Evolutionary conservation across 2,113 vertebrate genomes (phyloP), one percentile per base, ranked within the genome.

Genomic region (Picathartes gymnocephalus): DNA sequence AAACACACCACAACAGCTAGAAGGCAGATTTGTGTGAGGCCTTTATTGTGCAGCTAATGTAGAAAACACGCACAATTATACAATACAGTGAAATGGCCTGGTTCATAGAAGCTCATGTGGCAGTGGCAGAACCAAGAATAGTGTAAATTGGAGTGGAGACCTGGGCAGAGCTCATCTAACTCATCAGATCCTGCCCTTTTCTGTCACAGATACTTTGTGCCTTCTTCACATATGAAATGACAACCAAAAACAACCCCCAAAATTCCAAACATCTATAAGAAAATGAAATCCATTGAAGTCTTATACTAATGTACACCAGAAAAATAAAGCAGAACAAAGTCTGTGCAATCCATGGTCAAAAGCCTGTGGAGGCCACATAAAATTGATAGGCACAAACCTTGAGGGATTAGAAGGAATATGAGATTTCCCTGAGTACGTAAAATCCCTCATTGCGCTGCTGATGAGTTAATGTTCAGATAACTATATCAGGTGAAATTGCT

Each of bases 401-500:
- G 65, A 57, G 78, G 42, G 81, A 91, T 48, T 76, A 0, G 0
- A 85, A 90, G 23, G 31, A 60, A 40, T n/a, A 48, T 20, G 60
- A 81, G 80, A 61, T 85, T 92, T 95, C 60, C 64, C 42, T 7
- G 7, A 86, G 47, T 51, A 56, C 2, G 2, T 64, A 80, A 86
- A 91, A 86, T 58, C 64, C 39, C 54, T 88, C 64, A 40, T 22
- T 86, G 48, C 4, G 0, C 35, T 77, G 64, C 64, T 78, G 87
- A 96, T 82, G 54, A 92, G 74, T 87, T 90, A 90, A 94, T 94
- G 86, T 82, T 87, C 81, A 73, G 64, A 83, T 83, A 97, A 90
- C 50, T 86, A 35, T 71, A 81, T 92, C 81, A 85, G 76, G 74
- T 88, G 51, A 94, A 97, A 93, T 69, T 93, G 39, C 74, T 96